Conservation (phyloP, 2,888 invertebrate genomes). For the Habrosyne pyritoides region DNA sequence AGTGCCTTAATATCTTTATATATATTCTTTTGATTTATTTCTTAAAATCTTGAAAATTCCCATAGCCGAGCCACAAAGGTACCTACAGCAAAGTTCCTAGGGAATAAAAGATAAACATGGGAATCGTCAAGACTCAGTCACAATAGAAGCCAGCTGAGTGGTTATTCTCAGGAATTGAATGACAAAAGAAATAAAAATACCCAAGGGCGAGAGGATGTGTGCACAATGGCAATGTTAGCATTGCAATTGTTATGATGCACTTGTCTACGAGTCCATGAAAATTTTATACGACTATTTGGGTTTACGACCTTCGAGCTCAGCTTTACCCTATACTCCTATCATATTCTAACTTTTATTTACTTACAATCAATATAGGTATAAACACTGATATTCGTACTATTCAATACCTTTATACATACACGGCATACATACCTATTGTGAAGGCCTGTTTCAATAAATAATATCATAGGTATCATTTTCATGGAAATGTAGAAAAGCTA, state of each 20-base stretch:
- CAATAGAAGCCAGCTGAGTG: conserved; percentile 42
- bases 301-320: neutral
- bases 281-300: conserved; percentile 23
- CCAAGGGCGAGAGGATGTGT: conserved; percentile 25
- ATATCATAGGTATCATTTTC: too few species aligned
- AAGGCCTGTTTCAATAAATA: too few species aligned
- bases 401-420: neutral
- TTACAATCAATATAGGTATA: too few species aligned
- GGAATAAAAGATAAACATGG: conserved; percentile 33
- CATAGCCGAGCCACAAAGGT: neutral
- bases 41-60: too few species aligned
- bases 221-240: conserved; percentile 31
- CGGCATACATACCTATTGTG: too few species aligned
- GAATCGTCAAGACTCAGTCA: conserved; percentile 33
- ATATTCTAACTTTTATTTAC: neutral
- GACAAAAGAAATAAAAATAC: conserved; percentile 57
- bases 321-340: neutral
- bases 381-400: neutral
- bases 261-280: conserved; percentile 27
- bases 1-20: too few species aligned
- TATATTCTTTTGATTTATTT: too few species aligned
- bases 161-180: conserved; percentile 53
- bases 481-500: too few species aligned
- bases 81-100: neutral
- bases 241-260: conserved; percentile 23